A percentile compares a stretch with the other conserved stretches of the same genome.
Evolutionary conservation across 1,140 invertebrate species (phyloP).

Genomic region (Drosophila tsacasi): DNA sequence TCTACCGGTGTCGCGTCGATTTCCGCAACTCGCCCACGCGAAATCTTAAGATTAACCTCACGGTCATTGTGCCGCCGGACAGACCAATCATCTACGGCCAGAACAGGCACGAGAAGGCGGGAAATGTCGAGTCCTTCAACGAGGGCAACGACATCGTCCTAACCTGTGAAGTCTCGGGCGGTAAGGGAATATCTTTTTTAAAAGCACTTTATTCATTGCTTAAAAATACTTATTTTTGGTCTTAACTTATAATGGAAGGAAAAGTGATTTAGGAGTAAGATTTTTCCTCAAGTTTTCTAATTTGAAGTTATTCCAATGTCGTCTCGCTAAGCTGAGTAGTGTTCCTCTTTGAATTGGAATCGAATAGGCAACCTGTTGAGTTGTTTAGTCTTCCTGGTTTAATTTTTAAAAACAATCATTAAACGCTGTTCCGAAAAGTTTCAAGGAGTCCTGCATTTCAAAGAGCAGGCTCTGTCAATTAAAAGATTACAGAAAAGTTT

Average conservation of each 20-base stretch:
- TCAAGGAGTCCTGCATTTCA: background rate
- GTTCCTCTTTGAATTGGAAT: background rate
- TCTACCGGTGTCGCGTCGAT: constrained; percentile 95
- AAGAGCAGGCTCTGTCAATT: constrained; percentile 7
- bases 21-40: constrained; percentile 94
- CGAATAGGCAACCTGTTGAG: constrained; percentile 8
- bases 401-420: constrained; percentile 4
- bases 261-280: background rate
- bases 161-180: constrained; percentile 94
- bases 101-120: constrained; percentile 91
- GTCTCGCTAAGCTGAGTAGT: background rate
- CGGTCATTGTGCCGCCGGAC: constrained; percentile 94
- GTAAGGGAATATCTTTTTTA: constrained; percentile 86
- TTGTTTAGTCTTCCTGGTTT: background rate
- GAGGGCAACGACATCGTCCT: constrained; percentile 93
- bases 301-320: background rate
- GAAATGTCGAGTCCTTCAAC: constrained; percentile 93
- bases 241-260: background rate
- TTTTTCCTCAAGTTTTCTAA: background rate
- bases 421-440: background rate
- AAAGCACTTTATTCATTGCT: background rate
- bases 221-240: background rate
- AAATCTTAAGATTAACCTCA: constrained; percentile 94
- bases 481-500: constrained; percentile 16
- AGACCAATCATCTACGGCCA: constrained; percentile 94